A percentile compares a stretch with the other conserved stretches of the same genome.
phyloP scores from a whole-genome alignment of 2,888 invertebrate genomes.

The Thecophora atra region DNA sequence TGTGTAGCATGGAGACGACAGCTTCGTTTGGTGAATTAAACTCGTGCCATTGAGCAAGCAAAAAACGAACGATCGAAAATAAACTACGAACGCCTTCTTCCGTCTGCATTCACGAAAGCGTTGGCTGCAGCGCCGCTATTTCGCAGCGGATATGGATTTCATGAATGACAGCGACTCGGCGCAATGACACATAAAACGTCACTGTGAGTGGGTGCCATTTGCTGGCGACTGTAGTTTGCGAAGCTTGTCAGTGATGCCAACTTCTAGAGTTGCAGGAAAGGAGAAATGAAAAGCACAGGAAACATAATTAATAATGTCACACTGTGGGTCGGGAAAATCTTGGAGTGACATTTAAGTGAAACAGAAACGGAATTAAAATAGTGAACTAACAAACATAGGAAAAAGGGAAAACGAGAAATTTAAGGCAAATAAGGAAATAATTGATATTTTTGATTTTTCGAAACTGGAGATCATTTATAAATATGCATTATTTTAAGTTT shows the following conservation, averaged over 20 bases:
- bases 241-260: background rate
- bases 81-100: slow-evolving; percentile 15
- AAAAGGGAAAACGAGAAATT: too few relatives aligned
- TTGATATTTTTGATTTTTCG: too few relatives aligned
- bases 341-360: background rate
- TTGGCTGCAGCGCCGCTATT: slow-evolving; percentile 26
- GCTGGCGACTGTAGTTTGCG: slow-evolving; percentile 26
- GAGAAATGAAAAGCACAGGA: slow-evolving; percentile 40
- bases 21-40: background rate
- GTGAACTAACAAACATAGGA: too few relatives aligned
- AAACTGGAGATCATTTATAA: too few relatives aligned
- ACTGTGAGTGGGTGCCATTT: slow-evolving; percentile 22
- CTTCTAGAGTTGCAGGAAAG: slow-evolving; percentile 5
- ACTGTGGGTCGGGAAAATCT: slow-evolving; percentile 10
- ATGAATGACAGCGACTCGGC: slow-evolving; percentile 14
- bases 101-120: slow-evolving; percentile 18
- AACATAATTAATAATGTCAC: slow-evolving; percentile 44
- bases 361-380: too few relatives aligned
- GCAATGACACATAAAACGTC: slow-evolving; percentile 30
- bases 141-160: slow-evolving; percentile 29
- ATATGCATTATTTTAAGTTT: too few relatives aligned
- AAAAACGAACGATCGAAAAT: slow-evolving; percentile 2
- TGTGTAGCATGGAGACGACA: background rate
- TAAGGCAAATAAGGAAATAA: too few relatives aligned
- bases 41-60: background rate